Conservation (phyloP, 2,113 vertebrate genomes). For the Megaptera novaeangliae region DNA sequence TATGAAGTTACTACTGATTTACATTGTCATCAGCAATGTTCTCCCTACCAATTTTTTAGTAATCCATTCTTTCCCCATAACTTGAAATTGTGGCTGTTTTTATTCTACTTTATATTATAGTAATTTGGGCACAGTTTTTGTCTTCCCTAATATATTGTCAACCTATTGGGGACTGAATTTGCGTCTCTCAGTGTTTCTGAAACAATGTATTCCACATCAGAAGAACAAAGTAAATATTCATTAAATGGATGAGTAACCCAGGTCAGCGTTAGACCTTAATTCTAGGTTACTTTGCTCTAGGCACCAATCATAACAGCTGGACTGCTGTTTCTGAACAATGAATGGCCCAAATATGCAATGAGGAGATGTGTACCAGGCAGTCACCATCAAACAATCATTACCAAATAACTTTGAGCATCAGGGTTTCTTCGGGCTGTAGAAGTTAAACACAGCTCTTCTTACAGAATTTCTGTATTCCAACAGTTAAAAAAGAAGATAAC, state of each 20-base stretch:
- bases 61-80: neutral
- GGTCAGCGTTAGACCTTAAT: neutral
- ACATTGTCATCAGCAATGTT: neutral
- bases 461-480: neutral
- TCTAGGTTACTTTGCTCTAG: neutral
- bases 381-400: neutral
- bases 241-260: neutral
- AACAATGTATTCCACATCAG: neutral
- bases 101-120: neutral
- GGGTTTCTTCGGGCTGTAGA: neutral
- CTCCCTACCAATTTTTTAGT: neutral
- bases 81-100: neutral
- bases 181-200: neutral
- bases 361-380: neutral
- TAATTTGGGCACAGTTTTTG: neutral
- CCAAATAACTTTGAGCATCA: neutral
- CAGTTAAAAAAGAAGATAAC: neutral
- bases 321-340: neutral
- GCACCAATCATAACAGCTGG: neutral
- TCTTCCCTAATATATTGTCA: neutral
- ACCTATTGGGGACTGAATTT: neutral
- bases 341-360: neutral
- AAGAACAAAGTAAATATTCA: neutral
- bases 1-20: neutral
- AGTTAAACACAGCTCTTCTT: neutral